A percentile compares a stretch with the other conserved stretches of the same genome.
Conservation (phyloP, 2,888 invertebrate genomes). For the Creontiades dilutus region DNA sequence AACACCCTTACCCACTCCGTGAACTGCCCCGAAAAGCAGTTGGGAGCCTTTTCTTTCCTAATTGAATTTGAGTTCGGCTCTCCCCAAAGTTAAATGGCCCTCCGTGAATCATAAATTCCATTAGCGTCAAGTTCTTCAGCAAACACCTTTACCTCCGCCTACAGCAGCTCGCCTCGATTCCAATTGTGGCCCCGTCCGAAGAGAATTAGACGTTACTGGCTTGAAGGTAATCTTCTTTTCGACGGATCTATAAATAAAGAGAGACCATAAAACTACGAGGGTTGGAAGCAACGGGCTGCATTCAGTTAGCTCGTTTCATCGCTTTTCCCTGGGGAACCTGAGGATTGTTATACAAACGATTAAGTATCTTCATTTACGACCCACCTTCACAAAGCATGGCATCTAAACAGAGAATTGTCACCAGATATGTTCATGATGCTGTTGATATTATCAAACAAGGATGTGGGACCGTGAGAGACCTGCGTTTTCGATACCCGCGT, state of each 20-base stretch:
- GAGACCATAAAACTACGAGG: too few relatives aligned
- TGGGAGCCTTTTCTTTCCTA: conserved; percentile 39
- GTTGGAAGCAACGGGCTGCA: too few relatives aligned
- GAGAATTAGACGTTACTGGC: background rate
- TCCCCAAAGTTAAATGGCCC: conserved; percentile 54
- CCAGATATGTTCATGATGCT: too few relatives aligned
- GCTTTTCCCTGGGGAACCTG: too few relatives aligned
- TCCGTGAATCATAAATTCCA: conserved; percentile 62
- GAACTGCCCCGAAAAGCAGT: background rate
- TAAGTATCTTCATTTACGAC: too few relatives aligned
- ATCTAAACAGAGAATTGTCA: too few relatives aligned
- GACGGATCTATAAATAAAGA: background rate
- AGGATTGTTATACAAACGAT: too few relatives aligned
- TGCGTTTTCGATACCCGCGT: too few relatives aligned
- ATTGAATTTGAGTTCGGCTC: conserved; percentile 58
- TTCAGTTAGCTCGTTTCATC: too few relatives aligned
- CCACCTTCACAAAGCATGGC: too few relatives aligned
- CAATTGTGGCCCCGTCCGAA: background rate
- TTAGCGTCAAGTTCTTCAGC: conserved; percentile 56
- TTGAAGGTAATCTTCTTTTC: background rate
- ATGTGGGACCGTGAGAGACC: too few relatives aligned
- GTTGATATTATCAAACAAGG: too few relatives aligned
- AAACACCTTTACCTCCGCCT: conserved; percentile 54
- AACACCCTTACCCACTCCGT: conserved; percentile 40
- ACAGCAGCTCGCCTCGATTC: conserved; percentile 4